phyloP scores from a whole-genome alignment of 2,888 invertebrate species.

The Xanthorhoe designata region DNA sequence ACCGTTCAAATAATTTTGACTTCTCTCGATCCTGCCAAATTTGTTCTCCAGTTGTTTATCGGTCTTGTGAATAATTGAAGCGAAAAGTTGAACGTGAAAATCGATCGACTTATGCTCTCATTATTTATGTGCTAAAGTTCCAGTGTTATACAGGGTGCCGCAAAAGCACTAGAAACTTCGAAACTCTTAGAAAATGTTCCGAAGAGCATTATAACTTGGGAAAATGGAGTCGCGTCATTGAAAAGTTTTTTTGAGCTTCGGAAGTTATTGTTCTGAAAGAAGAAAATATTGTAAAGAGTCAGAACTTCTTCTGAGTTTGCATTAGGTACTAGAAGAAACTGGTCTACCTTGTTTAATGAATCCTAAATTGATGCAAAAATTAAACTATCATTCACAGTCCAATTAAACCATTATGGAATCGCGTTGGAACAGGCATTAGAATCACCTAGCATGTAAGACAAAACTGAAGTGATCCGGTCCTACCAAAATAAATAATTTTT shows the following conservation, averaged over 20 bases:
- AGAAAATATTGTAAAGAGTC: not conserved
- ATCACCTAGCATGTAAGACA: no score
- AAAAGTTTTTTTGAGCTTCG: not conserved
- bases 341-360: no score
- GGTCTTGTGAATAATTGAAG: constrained; percentile 1
- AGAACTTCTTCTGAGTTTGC: not conserved
- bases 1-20: not conserved
- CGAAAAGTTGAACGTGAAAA: constrained; percentile 9
- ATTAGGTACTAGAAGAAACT: no score
- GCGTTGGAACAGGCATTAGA: no score
- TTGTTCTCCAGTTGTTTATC: not conserved
- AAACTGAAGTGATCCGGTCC: no score
- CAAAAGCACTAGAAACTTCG: constrained; percentile 6
- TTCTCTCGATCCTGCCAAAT: not conserved
- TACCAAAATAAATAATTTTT: no score
- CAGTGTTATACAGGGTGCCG: constrained; percentile 6
- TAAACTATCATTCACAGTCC: no score
- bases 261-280: not conserved
- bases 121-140: constrained; percentile 15
- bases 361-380: no score
- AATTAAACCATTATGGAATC: no score
- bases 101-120: constrained; percentile 9
- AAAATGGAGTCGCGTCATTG: not conserved
- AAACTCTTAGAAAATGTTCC: not conserved
- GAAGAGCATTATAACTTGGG: not conserved